Evolutionary conservation across 1,140 invertebrate genomes (phyloP).

Genomic region (Orussus abietinus): DNA sequence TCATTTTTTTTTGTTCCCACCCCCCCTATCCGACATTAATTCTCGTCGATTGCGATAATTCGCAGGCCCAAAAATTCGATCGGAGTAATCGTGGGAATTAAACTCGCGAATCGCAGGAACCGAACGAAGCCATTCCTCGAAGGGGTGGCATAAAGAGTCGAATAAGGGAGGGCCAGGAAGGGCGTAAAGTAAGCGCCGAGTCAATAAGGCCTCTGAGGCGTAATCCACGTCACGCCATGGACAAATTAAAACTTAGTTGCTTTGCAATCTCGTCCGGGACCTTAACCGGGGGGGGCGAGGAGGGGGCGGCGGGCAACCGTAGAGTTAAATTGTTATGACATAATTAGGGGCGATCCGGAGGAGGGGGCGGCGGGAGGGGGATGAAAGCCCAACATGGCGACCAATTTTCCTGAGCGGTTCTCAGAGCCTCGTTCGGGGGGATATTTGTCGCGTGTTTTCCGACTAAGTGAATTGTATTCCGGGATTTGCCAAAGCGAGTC

Average conservation of each 20-base stretch:
- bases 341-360: too few species aligned
- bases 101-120: conserved; percentile 2
- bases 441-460: conserved; percentile 40
- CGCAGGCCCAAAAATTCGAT: conserved; percentile 2
- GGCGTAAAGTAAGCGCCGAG: conserved; percentile 20
- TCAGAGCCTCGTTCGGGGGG: conserved; percentile 14
- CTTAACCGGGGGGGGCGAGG: conserved; percentile 9
- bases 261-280: conserved; percentile 44
- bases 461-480: conserved; percentile 45
- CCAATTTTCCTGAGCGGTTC: conserved; percentile 40
- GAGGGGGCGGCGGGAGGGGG: neutral
- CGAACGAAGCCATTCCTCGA: neutral
- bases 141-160: too few species aligned
- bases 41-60: too few species aligned
- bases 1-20: too few species aligned
- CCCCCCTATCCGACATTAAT: too few species aligned
- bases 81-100: conserved; percentile 7
- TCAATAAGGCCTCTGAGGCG: conserved; percentile 38
- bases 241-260: conserved; percentile 48
- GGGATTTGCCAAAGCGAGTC: conserved; percentile 41
- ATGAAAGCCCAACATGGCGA: too few species aligned
- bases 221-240: conserved; percentile 45
- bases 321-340: too few species aligned
- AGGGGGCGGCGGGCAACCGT: conserved; percentile 6
- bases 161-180: too few species aligned